phyloP scores from a whole-genome alignment of 2,888 invertebrate species.

The Cephus spinipes region DNA sequence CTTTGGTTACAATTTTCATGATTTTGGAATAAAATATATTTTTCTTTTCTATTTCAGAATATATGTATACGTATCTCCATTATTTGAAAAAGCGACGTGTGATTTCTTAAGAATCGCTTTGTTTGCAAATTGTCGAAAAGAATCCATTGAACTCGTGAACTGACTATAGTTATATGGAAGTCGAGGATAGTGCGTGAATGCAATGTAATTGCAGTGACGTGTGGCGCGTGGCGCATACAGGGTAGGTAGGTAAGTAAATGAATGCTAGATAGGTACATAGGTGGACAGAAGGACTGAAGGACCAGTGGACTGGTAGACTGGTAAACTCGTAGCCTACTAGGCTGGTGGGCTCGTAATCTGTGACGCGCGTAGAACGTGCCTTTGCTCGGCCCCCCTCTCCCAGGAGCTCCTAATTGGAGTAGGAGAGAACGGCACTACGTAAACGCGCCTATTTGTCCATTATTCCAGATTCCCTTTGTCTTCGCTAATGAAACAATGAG shows the following conservation, averaged over 20 bases:
- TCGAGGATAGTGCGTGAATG: not conserved
- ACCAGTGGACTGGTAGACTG: not conserved
- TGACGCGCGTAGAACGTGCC: slow-evolving; percentile 44
- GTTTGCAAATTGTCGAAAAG: not conserved
- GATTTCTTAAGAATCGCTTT: not conserved
- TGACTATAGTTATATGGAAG: not conserved
- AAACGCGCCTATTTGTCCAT: slow-evolving; percentile 67
- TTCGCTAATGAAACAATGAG: slow-evolving; percentile 66
- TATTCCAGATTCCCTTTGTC: slow-evolving; percentile 67
- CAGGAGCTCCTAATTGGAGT: slow-evolving; percentile 63
- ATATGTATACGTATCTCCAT: not conserved
- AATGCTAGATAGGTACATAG: not conserved
- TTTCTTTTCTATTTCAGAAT: not conserved
- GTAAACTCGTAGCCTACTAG: not conserved
- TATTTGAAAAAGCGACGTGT: not conserved
- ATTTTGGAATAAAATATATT: not conserved
- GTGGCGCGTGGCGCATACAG: not conserved
- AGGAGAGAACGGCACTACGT: slow-evolving; percentile 57
- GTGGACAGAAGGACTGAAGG: not conserved
- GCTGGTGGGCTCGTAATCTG: slow-evolving; percentile 14
- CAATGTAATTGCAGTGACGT: not conserved
- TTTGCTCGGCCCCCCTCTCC: slow-evolving; percentile 42
- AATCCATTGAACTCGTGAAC: not conserved
- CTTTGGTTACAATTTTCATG: not conserved
- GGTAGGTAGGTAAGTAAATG: slow-evolving; percentile 4